Percentiles rank a stretch among this genome's conserved stretches.
phyloP scores from a whole-genome alignment of 37 sponge, comb jelly and placozoan genomes.

The Beroe forskalii region DNA sequence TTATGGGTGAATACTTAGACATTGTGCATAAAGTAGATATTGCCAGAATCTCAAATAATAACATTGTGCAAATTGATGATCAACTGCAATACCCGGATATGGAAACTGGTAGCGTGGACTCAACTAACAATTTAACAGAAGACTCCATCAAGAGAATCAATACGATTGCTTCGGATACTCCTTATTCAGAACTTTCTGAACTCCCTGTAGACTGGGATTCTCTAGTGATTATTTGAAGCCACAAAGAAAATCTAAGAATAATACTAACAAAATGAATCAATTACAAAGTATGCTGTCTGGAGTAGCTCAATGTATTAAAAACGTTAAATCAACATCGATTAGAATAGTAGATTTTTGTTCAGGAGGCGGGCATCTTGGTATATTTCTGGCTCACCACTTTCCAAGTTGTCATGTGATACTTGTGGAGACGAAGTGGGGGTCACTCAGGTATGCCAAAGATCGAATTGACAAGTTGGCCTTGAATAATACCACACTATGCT shows the following conservation, averaged over 20 bases:
- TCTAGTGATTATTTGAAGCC: conserved; percentile 29
- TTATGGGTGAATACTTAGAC: background rate
- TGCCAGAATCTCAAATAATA: background rate
- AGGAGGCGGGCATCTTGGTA: conserved; percentile 56
- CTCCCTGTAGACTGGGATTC: background rate
- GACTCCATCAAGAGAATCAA: too few relatives aligned
- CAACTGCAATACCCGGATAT: too few relatives aligned
- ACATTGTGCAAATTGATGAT: too few relatives aligned
- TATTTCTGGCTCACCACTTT: conserved; percentile 41
- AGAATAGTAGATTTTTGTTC: conserved; percentile 62
- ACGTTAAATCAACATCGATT: background rate
- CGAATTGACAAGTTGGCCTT: conserved; percentile 44
- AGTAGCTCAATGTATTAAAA: background rate
- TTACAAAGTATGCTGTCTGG: conserved; percentile 14
- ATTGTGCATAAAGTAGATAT: background rate
- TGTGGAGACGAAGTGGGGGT: conserved; percentile 54
- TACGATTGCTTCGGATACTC: background rate
- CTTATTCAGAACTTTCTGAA: background rate
- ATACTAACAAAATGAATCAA: conserved; percentile 60
- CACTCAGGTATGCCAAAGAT: conserved; percentile 23
- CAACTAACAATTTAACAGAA: too few relatives aligned
- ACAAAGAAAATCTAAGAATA: background rate
- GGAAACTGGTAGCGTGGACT: too few relatives aligned
- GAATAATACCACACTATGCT: background rate
- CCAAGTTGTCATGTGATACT: conserved; percentile 5